A percentile compares a stretch with the other conserved stretches of the same genome.
Evolutionary conservation across 2,113 vertebrate genomes (phyloP).

Genomic region (Glaucidium brasilianum): DNA sequence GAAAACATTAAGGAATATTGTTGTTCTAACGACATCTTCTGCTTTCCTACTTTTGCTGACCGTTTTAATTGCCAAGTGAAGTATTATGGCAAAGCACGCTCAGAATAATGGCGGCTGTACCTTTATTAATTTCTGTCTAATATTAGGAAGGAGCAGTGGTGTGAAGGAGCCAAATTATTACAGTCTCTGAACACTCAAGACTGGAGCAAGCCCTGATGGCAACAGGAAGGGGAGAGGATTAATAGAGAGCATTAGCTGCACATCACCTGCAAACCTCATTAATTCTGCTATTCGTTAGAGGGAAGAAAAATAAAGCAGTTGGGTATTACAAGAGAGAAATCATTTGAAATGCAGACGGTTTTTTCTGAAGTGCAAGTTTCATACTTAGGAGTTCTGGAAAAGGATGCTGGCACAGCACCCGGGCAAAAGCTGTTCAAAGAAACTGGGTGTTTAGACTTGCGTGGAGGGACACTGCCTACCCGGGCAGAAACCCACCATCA

Average conservation of each 20-base stretch:
- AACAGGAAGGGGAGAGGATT: background rate
- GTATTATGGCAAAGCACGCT: background rate
- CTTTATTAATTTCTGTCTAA: background rate
- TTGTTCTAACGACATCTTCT: background rate
- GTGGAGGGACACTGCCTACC: background rate
- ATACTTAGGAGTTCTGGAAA: background rate
- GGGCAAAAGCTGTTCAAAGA: background rate
- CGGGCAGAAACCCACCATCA: background rate
- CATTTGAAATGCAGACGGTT: accelerated
- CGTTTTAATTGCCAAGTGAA: background rate
- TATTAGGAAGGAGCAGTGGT: background rate
- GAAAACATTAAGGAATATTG: background rate
- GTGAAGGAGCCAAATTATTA: background rate
- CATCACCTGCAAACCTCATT: background rate
- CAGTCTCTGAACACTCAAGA: background rate
- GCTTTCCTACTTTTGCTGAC: background rate
- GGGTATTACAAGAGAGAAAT: too few relatives aligned
- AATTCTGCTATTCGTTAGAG: background rate
- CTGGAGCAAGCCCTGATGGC: background rate
- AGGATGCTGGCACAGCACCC: background rate
- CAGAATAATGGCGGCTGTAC: background rate
- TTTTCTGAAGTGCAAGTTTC: background rate
- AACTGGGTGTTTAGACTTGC: background rate
- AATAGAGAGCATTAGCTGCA: background rate
- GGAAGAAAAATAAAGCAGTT: background rate